Evolutionary conservation across 1,140 invertebrate species (phyloP).

Genomic region (Acyrthosiphon pisum): DNA sequence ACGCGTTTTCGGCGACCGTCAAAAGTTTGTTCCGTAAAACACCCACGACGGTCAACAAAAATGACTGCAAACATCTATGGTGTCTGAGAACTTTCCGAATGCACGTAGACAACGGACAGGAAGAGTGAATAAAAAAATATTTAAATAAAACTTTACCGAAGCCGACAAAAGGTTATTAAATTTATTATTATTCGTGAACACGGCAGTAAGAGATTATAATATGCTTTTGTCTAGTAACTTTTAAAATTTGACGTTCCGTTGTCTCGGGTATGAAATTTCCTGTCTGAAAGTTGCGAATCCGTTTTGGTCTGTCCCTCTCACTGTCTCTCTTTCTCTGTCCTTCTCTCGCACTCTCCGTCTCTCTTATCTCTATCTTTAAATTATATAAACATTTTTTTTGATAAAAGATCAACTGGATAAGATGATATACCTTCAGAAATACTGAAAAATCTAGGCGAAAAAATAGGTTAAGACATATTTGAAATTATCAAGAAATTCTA

Average conservation of each 20-base stretch:
- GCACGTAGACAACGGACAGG: background rate
- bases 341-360: too few relatives aligned
- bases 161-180: background rate
- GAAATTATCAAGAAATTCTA: too few relatives aligned
- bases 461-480: too few relatives aligned
- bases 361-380: background rate
- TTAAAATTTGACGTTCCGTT: background rate
- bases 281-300: background rate
- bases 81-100: background rate
- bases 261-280: background rate
- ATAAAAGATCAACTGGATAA: too few relatives aligned
- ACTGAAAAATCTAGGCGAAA: too few relatives aligned
- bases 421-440: too few relatives aligned
- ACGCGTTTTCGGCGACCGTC: background rate
- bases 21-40: background rate
- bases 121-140: conserved; percentile 8
- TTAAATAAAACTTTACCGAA: background rate
- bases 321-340: too few relatives aligned
- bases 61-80: background rate
- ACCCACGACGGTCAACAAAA: background rate
- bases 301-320: background rate
- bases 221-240: background rate
- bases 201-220: background rate
- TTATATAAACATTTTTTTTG: background rate
- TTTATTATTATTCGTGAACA: background rate